These are phyloP conservation scores for Holothuria scabra DNA, from an alignment of 53 echinoderm and acorn worm species.

Conservation along the genomic window DNA sequence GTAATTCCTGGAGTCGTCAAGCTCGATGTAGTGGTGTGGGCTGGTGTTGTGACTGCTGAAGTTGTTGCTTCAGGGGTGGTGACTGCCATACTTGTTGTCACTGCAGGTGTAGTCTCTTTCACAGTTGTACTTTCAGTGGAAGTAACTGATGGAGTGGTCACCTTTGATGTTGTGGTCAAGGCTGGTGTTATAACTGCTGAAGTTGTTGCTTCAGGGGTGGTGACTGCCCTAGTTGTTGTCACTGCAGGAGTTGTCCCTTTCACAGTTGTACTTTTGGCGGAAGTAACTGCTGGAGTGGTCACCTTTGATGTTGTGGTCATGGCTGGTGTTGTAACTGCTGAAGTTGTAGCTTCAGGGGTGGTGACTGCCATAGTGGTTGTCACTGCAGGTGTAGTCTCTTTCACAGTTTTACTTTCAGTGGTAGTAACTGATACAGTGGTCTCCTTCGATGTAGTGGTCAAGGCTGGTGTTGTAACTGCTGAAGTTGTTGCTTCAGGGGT, in stretches of 20 bases:
- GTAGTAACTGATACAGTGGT: conserved; percentile 19
- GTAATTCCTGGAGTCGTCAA: background rate
- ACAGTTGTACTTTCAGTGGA: background rate
- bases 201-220: conserved; percentile 26
- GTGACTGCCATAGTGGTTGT: conserved; percentile 41
- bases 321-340: background rate
- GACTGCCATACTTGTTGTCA: background rate
- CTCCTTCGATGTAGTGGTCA: conserved; percentile 29
- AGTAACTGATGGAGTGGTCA: background rate
- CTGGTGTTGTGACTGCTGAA: background rate
- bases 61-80: background rate
- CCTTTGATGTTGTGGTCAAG: background rate
- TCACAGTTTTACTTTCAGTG: background rate
- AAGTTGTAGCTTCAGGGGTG: conserved; percentile 16
- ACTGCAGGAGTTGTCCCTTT: conserved; percentile 41
- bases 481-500: conserved; percentile 36
- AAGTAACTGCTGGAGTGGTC: background rate
- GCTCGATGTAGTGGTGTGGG: background rate
- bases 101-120: background rate
- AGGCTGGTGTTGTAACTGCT: conserved; percentile 1
- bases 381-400: conserved; percentile 27
- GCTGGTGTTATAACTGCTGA: background rate
- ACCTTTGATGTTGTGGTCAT: background rate
- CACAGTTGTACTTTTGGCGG: background rate
- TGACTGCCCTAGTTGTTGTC: conserved; percentile 21